A percentile compares a stretch with the other conserved stretches of the same genome.
phyloP scores from a whole-genome alignment of 2,888 invertebrate genomes.

The Vesta saturnalis region DNA sequence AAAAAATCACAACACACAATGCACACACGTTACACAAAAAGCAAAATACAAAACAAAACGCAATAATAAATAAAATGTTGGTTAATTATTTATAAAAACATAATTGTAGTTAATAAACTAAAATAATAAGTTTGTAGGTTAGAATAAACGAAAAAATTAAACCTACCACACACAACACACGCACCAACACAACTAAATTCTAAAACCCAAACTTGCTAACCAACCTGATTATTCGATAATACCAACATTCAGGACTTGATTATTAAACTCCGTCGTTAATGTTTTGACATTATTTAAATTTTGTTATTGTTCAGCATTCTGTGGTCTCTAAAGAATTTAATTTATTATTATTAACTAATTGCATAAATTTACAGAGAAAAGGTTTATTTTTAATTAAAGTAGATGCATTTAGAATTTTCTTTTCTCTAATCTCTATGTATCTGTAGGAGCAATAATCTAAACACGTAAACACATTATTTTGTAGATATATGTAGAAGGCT shows the following conservation, averaged over 20 bases:
- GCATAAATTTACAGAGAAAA: no score
- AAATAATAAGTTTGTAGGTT: slow-evolving; percentile 38
- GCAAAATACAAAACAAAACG: slow-evolving; percentile 26
- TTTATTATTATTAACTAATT: no score
- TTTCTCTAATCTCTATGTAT: no score
- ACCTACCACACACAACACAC: slow-evolving; percentile 55
- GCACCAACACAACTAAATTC: slow-evolving; percentile 52
- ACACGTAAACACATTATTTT: no score
- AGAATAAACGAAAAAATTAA: slow-evolving; percentile 45
- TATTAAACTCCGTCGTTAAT: neutral
- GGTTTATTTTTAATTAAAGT: no score
- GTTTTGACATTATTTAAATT: no score
- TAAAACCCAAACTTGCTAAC: neutral
- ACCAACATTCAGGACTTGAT: slow-evolving; percentile 1
- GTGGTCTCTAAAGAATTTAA: no score
- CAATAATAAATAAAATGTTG: slow-evolving; percentile 22
- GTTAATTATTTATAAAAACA: slow-evolving; percentile 24
- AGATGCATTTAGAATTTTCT: no score
- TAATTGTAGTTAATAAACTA: slow-evolving; percentile 32
- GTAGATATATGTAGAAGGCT: no score
- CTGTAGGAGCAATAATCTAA: no score
- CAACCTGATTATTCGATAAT: neutral
- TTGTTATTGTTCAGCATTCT: no score
- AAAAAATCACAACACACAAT: slow-evolving; percentile 17
- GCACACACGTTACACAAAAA: slow-evolving; percentile 28